Conservation (phyloP, 2,888 invertebrate genomes). For the Luffia ferchaultella region DNA sequence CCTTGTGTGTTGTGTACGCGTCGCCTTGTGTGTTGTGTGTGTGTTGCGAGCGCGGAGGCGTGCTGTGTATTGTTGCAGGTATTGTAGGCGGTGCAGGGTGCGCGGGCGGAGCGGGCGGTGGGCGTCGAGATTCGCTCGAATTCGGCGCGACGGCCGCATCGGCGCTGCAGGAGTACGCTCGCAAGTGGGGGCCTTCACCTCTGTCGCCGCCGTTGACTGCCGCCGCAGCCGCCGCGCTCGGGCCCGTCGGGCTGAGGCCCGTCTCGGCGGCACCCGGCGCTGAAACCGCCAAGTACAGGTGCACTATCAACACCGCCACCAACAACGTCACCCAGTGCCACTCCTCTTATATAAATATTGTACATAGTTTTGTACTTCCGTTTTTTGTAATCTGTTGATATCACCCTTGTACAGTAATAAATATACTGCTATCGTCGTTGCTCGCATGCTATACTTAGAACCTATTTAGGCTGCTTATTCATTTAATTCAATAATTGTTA, state of each 20-base stretch:
- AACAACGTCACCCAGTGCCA: no score
- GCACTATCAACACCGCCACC: constrained; percentile 16
- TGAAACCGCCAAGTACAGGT: constrained; percentile 81
- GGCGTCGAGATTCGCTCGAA: constrained; percentile 67
- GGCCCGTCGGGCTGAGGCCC: constrained; percentile 71
- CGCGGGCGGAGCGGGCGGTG: constrained; percentile 25
- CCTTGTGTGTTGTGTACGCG: no score
- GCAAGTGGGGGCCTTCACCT: constrained; percentile 67
- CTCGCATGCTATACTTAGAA: background rate
- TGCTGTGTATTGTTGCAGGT: constrained; percentile 21
- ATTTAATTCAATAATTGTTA: no score
- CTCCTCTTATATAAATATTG: background rate
- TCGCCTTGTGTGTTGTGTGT: no score
- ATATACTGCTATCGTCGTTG: background rate
- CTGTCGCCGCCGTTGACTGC: constrained; percentile 79
- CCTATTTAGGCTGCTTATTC: background rate
- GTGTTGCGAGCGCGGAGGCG: no score
- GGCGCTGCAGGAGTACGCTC: constrained; percentile 58
- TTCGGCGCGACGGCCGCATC: constrained; percentile 53
- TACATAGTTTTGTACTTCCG: background rate
- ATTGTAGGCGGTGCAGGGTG: constrained; percentile 3
- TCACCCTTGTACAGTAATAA: background rate
- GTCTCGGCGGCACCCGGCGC: constrained; percentile 85
- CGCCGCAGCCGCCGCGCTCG: constrained; percentile 73
- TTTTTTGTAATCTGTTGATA: background rate